A percentile compares a stretch with the other conserved stretches of the same genome.
Conservation (phyloP, 2,888 invertebrate genomes). For the Acronicta aceris region DNA sequence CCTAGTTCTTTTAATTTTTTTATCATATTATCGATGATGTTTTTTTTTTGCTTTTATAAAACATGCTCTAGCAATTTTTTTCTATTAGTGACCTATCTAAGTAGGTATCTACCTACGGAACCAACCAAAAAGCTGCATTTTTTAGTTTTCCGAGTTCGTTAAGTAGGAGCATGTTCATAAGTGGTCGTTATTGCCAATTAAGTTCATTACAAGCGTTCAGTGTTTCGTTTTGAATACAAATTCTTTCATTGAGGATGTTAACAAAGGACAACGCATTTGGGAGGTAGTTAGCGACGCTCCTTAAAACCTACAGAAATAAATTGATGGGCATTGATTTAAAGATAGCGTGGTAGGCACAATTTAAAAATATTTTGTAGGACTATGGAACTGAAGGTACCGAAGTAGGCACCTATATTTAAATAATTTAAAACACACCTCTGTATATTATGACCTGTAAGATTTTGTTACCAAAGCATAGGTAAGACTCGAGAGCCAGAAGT, state of each 20-base stretch:
- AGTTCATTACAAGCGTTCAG: constrained; percentile 56
- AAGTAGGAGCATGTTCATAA: constrained; percentile 26
- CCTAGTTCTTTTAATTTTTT: too few species aligned
- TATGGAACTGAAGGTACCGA: too few species aligned
- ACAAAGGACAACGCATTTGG: constrained; percentile 45
- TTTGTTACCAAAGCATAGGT: too few species aligned
- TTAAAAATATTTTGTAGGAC: too few species aligned
- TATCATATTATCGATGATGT: too few species aligned
- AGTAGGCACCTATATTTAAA: too few species aligned
- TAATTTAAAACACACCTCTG: too few species aligned
- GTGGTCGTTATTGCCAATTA: constrained; percentile 69
- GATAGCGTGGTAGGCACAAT: neutral
- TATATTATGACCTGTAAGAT: too few species aligned
- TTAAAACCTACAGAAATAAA: constrained; percentile 27
- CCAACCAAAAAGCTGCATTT: constrained; percentile 2
- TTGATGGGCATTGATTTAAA: constrained; percentile 4
- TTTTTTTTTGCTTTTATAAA: too few species aligned
- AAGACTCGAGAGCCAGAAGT: too few species aligned
- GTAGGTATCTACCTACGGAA: constrained; percentile 37
- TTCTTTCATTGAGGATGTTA: constrained; percentile 61
- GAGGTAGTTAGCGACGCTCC: constrained; percentile 33
- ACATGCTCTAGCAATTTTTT: neutral
- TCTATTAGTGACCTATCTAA: neutral
- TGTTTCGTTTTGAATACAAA: constrained; percentile 69
- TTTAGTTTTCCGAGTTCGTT: constrained; percentile 30